Evolutionary conservation across 2,888 invertebrate species (phyloP), one percentile per base, ranked within the genome.

Genomic region (Tipula confusa): DNA sequence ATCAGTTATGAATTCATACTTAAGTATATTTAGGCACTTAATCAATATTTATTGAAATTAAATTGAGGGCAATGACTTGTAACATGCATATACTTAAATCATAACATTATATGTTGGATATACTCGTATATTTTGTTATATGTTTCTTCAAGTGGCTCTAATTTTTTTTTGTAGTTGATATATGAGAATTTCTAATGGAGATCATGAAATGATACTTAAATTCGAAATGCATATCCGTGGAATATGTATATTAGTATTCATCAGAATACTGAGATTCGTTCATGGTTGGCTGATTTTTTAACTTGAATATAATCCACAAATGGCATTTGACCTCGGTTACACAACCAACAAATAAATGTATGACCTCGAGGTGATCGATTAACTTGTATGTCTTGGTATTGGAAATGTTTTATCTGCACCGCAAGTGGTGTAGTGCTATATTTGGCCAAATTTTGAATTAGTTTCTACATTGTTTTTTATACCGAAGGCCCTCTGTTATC

Each of bases 21-120:
- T 64, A 64, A 64, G 64, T 64, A 64, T 64, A 64, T 64, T n/a
- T n/a, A n/a, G n/a, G 64, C 64, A 64, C 64, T 64, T 64, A 64
- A 64, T 64, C 64, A 64, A 64, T 64, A 64, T 64, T 64, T 64
- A 64, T 64, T 24, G 7, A 24, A 64, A 9, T 64, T 64, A 64
- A 64, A 64, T 64, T 24, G 64, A 64, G 64, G 64, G 64, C 64
- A 64, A 24, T 64, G 64, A 64, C 64, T 64, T 64, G 64, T 9
- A 6, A 64, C 24, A 64, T 64, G 64, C 1, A 64, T 24, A 64
- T 64, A 64, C 15, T 24, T 9, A 64, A 64, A 64, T 64, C 24
- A 24, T 24, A 64, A 9, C n/a, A 43, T 43, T 43, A 15, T 64
- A 64, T 64, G 64, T 64, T 64, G 64, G 7, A 24, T 64, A 43